These are phyloP conservation scores for Podiceps cristatus DNA, from an alignment of 2,113 vertebrate species.

Conservation along the genomic window DNA sequence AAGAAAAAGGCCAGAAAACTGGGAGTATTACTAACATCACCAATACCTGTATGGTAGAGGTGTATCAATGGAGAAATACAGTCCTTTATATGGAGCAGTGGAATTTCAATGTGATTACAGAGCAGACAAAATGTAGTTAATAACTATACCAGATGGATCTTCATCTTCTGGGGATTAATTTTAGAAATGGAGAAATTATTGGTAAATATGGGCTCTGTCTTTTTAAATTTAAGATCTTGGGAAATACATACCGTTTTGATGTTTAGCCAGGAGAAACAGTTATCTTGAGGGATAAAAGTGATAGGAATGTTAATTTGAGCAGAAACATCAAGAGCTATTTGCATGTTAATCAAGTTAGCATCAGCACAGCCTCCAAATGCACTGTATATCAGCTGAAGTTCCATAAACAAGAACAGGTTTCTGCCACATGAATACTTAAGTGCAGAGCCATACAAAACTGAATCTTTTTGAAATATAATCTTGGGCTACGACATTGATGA, in stretches of 20 bases:
- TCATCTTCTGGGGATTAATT: neutral
- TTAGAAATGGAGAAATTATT: neutral
- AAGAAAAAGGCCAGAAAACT: neutral
- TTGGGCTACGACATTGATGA: neutral
- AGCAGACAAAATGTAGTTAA: neutral
- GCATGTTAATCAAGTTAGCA: slow-evolving; percentile 17
- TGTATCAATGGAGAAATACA: neutral
- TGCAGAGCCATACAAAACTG: neutral
- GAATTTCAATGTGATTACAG: neutral
- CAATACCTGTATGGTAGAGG: neutral
- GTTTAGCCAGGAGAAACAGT: slow-evolving; percentile 11
- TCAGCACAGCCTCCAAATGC: neutral
- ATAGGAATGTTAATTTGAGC: slow-evolving; percentile 32
- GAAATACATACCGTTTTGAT: slow-evolving; percentile 34
- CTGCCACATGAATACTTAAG: neutral
- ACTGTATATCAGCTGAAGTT: neutral
- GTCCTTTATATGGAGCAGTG: neutral
- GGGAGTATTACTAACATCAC: neutral
- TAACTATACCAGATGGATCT: slow-evolving; percentile 25
- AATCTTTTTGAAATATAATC: neutral
- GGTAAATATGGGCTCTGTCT: slow-evolving; percentile 6
- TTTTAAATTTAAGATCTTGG: slow-evolving; percentile 36
- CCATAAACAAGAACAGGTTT: neutral
- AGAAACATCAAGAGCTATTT: slow-evolving; percentile 26
- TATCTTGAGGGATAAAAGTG: slow-evolving; percentile 33